Evolutionary conservation across 2,888 invertebrate species (phyloP).

Genomic region (Eumerus sabulonum): DNA sequence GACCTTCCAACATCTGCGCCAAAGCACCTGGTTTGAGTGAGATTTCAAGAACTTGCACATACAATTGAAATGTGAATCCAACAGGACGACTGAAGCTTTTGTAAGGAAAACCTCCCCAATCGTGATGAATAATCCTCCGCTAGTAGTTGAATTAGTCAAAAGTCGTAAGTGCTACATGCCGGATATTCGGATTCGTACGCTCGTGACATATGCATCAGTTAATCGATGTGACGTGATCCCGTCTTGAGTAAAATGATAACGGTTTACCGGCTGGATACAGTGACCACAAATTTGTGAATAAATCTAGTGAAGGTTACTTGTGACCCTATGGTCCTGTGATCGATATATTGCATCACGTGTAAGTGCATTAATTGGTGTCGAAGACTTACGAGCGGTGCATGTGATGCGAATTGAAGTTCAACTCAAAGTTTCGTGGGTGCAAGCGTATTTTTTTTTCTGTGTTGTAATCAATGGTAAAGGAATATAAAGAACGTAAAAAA

Average conservation of each 20-base stretch:
- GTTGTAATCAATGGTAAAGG: slow-evolving; percentile 1
- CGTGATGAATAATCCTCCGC: slow-evolving; percentile 67
- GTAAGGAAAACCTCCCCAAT: slow-evolving; percentile 59
- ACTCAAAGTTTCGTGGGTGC: slow-evolving; percentile 13
- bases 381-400: not conserved
- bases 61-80: slow-evolving; percentile 32
- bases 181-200: slow-evolving; percentile 63
- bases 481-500: slow-evolving; percentile 12
- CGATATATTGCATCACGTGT: slow-evolving; percentile 2
- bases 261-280: too few relatives aligned
- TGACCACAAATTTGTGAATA: too few relatives aligned
- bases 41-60: too few relatives aligned
- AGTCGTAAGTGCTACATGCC: slow-evolving; percentile 66
- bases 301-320: too few relatives aligned
- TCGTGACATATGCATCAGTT: slow-evolving; percentile 52
- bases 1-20: slow-evolving; percentile 38
- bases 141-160: slow-evolving; percentile 67
- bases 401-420: not conserved
- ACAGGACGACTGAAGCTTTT: slow-evolving; percentile 54
- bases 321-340: slow-evolving; percentile 32
- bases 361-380: slow-evolving; percentile 22
- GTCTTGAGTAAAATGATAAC: slow-evolving; percentile 27
- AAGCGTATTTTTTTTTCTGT: slow-evolving; percentile 9
- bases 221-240: slow-evolving; percentile 57
- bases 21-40: slow-evolving; percentile 25